A percentile compares a stretch with the other conserved stretches of the same genome.
Evolutionary conservation across 1,140 invertebrate genomes (phyloP).

Genomic region (Ceratosolen solmsi): DNA sequence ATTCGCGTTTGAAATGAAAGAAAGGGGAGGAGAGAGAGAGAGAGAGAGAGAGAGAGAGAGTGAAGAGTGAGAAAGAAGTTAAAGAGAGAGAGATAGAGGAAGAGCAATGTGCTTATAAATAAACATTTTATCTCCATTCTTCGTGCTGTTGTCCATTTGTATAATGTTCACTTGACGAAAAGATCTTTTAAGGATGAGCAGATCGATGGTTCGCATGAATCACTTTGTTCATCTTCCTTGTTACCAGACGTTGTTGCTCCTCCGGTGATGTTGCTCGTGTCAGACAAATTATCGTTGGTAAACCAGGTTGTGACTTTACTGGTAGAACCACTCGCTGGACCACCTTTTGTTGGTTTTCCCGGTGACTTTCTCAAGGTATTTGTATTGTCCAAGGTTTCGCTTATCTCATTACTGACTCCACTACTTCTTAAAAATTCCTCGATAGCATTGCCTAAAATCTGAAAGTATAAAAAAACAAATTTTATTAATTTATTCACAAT

Average conservation of each 20-base stretch:
- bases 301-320: slow-evolving; percentile 74
- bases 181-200: slow-evolving; percentile 88
- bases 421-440: slow-evolving; percentile 80
- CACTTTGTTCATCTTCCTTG: slow-evolving; percentile 77
- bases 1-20: too few species aligned
- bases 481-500: too few species aligned
- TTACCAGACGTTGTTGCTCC: slow-evolving; percentile 50
- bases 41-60: not conserved
- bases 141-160: not conserved
- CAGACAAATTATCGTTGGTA: slow-evolving; percentile 61
- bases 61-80: not conserved
- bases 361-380: slow-evolving; percentile 56
- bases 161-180: slow-evolving; percentile 80
- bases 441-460: slow-evolving; percentile 84
- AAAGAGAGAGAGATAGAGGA: too few species aligned
- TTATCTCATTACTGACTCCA: not conserved
- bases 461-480: not conserved
- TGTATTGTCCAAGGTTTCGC: not conserved
- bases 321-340: slow-evolving; percentile 38
- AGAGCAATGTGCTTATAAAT: not conserved
- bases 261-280: not conserved
- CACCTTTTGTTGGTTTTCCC: slow-evolving; percentile 58
- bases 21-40: too few species aligned
- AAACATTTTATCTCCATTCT: not conserved
- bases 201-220: slow-evolving; percentile 82